A percentile compares a stretch with the other conserved stretches of the same genome.
phyloP scores from a whole-genome alignment of 2,888 invertebrate genomes.

The Polymixis flavicincta region DNA sequence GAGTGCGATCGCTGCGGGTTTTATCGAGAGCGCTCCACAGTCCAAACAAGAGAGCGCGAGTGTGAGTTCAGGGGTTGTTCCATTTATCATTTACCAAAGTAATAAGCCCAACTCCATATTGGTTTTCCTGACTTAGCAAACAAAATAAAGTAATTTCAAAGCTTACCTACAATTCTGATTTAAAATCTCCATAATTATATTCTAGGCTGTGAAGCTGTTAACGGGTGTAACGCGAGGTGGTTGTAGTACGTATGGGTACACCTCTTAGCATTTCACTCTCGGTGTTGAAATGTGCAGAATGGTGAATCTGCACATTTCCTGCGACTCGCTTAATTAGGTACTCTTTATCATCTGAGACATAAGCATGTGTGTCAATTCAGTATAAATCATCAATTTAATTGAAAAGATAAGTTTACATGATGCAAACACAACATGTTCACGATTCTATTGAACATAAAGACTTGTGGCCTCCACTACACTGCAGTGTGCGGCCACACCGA shows the following conservation, averaged over 20 bases:
- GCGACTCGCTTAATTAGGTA: slow-evolving; percentile 1
- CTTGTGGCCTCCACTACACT: neutral
- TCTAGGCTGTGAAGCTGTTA: neutral
- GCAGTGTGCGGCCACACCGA: neutral
- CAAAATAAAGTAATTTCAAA: neutral
- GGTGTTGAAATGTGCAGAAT: slow-evolving; percentile 7
- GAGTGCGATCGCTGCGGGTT: slow-evolving; percentile 37
- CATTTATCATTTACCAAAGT: neutral
- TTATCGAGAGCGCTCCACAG: slow-evolving; percentile 25
- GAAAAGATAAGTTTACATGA: too few relatives aligned
- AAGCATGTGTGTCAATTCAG: neutral
- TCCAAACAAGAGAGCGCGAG: neutral
- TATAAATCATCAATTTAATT: slow-evolving; percentile 6
- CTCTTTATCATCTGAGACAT: slow-evolving; percentile 2
- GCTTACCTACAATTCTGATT: neutral
- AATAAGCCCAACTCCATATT: neutral
- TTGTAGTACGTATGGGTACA: neutral
- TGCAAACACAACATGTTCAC: neutral
- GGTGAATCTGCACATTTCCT: slow-evolving; percentile 19
- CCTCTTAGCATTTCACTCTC: slow-evolving; percentile 7
- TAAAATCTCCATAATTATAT: neutral
- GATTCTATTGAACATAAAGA: neutral
- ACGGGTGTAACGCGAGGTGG: too few relatives aligned
- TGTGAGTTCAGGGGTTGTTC: neutral
- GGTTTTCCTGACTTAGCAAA: neutral